Base-by-base conservation (phyloP, 1,140 invertebrate species). In the Stegodyphus mimosarum region DNA sequence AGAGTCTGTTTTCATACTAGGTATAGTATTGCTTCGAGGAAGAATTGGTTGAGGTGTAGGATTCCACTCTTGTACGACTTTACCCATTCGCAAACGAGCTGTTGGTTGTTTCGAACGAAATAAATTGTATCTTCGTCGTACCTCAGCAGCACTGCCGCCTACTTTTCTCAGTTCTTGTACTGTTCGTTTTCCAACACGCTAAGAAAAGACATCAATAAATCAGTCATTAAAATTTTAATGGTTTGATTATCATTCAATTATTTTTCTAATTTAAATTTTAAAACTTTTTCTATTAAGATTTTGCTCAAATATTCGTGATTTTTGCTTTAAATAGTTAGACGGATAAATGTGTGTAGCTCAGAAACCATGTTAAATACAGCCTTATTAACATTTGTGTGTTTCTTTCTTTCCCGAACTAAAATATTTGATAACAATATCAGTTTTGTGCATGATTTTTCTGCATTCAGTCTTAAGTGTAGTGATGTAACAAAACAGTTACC, bases 171-270 rank as follows among this genome's bases (percentile, higher is more conserved):
- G 49, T 72, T 76, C 83, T 83, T 83, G 66, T 51, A 83, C 51
- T 11, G 86, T 86, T 79, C 76, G 60, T 91, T 95, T 96, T 4
- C 96, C 95, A 10, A 96, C 95, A 87, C 95, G 92, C 95, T 96
- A 89, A 52, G 90, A 91, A 87, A 33, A 33, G 33, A 33, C 33
- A 33, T 33, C 33, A 33, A 33, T 33, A 88, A 86, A 53, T 72
- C 77, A 79, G 53, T 51, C 55, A 18, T 49, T 53, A 15, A 67
- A 15, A 67, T 6, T 67, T 15, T 15, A 67, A 17, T n/a, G 0
- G n/a, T 67, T 67, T 66, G n/a, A n/a, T n/a, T 33, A 33, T 33
- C 3, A 33, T 33, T 33, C 33, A 33, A 3, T 33, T 33, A 33
- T 9, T 11, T 60, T 60, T 15, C 7, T 9, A 9, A 60, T 60